Conservation (phyloP, 2,888 invertebrate species). For the Cantharis rufa region DNA sequence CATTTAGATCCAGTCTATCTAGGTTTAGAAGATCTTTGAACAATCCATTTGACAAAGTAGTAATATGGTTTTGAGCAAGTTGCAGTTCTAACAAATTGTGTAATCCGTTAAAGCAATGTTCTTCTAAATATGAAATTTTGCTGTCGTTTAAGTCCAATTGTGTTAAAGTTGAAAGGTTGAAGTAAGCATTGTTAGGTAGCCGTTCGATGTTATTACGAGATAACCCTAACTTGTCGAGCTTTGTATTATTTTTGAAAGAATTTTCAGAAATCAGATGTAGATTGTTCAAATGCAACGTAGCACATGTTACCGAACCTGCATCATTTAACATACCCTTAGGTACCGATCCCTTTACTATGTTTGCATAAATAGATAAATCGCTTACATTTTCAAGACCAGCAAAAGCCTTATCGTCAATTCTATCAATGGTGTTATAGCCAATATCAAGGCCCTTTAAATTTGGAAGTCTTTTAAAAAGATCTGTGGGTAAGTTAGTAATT, state of each 20-base stretch:
- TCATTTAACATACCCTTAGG: slow-evolving; percentile 4
- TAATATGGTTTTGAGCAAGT: not conserved
- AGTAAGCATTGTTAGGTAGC: not conserved
- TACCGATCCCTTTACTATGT: not conserved
- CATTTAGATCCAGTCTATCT: not conserved
- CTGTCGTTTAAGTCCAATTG: slow-evolving; percentile 7
- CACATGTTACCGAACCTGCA: not conserved
- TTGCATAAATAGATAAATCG: slow-evolving; percentile 12
- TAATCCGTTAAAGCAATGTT: not conserved
- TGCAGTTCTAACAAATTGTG: not conserved
- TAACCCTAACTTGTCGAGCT: slow-evolving; percentile 4
- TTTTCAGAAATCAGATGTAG: not conserved
- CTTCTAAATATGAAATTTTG: not conserved
- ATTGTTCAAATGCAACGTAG: slow-evolving; percentile 8
- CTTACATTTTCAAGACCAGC: not conserved
- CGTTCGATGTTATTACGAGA: slow-evolving; percentile 8
- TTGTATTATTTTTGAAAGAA: slow-evolving; percentile 3
- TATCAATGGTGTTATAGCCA: slow-evolving; percentile 10
- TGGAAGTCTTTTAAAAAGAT: not conserved
- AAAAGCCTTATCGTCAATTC: not conserved
- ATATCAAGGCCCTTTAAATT: slow-evolving; percentile 8
- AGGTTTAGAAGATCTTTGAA: slow-evolving; percentile 9
- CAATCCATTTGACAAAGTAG: not conserved
- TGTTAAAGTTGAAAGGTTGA: not conserved
- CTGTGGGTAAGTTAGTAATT: slow-evolving; percentile 7